These are phyloP conservation scores for Chrysaora quinquecirrha DNA, from an alignment of 30 jellyfish, hydroid and myxozoan genomes.

Conservation along the genomic window DNA sequence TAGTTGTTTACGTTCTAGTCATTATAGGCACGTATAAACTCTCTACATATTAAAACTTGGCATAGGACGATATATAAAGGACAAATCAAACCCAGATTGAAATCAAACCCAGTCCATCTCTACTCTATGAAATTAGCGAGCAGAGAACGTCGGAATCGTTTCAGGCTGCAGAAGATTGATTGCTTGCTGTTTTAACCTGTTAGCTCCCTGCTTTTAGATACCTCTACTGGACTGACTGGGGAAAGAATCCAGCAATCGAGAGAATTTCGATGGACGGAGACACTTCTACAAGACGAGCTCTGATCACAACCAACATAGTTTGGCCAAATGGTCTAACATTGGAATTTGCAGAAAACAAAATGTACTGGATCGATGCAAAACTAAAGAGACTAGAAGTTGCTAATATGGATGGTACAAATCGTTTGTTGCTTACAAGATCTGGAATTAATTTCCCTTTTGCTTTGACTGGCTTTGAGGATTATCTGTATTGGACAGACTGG, in stretches of 20 bases:
- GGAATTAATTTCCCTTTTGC: conserved; percentile 79
- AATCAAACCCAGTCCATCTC: too few species aligned
- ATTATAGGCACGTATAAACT: too few species aligned
- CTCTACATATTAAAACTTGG: too few species aligned
- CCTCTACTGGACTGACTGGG: conserved; percentile 98
- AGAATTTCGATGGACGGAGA: conserved; percentile 96
- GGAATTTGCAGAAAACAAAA: conserved; percentile 69
- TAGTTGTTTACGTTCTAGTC: too few species aligned
- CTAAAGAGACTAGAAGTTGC: conserved; percentile 80
- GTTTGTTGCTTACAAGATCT: conserved; percentile 41
- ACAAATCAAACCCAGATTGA: too few species aligned
- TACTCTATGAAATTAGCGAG: too few species aligned
- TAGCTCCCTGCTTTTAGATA: too few species aligned
- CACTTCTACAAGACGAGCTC: conserved; percentile 56
- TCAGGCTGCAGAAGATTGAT: too few species aligned
- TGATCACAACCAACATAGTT: conserved; percentile 56
- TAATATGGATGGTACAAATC: conserved; percentile 78
- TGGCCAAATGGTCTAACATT: conserved; percentile 97
- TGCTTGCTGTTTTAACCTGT: too few species aligned
- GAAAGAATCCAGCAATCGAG: conserved; percentile 80
- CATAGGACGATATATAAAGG: too few species aligned
- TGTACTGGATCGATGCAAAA: conserved; percentile 94
- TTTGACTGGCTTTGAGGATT: conserved; percentile 59
- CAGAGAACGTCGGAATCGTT: too few species aligned
- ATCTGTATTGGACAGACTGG: conserved; percentile 90